Evolutionary conservation across 2,888 invertebrate genomes (phyloP).

Genomic region (Tachina grossa): DNA sequence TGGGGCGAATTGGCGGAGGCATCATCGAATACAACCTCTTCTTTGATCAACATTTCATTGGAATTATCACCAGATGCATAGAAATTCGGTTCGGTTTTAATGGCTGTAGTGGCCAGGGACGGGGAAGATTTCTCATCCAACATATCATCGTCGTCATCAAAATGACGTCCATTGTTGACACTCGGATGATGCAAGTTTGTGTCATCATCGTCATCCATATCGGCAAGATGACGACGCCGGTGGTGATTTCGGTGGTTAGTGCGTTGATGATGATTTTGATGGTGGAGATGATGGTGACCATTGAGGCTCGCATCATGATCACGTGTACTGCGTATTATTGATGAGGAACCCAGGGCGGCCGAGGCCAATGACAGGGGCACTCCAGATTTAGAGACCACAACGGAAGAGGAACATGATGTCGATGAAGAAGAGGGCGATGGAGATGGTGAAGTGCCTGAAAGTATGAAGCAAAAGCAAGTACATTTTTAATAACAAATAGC

Average conservation of each 20-base stretch:
- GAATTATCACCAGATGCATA: constrained; percentile 82
- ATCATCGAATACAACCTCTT: constrained; percentile 81
- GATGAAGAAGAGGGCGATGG: constrained; percentile 79
- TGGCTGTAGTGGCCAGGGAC: constrained; percentile 82
- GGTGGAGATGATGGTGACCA: constrained; percentile 71
- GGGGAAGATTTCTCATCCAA: constrained; percentile 81
- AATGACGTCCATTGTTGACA: constrained; percentile 66
- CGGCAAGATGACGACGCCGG: constrained; percentile 80
- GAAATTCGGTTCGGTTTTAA: constrained; percentile 82
- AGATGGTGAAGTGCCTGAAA: constrained; percentile 78
- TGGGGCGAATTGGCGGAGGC: constrained; percentile 81
- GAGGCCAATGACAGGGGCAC: constrained; percentile 79
- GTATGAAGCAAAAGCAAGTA: neutral
- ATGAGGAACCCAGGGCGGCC: constrained; percentile 78
- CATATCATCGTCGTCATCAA: constrained; percentile 72
- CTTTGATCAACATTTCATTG: constrained; percentile 82
- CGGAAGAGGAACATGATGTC: constrained; percentile 80
- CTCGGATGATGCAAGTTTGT: constrained; percentile 70
- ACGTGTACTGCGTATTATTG: constrained; percentile 81
- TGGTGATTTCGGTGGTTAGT: constrained; percentile 81
- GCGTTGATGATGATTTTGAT: constrained; percentile 74
- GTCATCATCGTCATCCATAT: constrained; percentile 79
- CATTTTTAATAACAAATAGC: too few relatives aligned
- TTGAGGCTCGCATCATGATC: constrained; percentile 76
- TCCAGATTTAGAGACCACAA: constrained; percentile 78